Evolutionary conservation across 2,888 invertebrate species (phyloP).

Genomic region (Amblyjoppa proteus): DNA sequence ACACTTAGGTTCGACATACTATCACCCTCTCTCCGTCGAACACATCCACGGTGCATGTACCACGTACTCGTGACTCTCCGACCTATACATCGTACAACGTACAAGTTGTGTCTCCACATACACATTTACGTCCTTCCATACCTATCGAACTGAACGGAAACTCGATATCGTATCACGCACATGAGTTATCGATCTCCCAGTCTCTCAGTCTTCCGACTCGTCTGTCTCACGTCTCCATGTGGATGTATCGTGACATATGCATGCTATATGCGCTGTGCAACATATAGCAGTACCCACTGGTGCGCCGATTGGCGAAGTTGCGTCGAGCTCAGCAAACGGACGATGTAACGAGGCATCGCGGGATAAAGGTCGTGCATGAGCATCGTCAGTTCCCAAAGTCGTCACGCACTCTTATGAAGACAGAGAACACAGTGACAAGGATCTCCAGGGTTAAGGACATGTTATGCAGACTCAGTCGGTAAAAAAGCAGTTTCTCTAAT

Average conservation of each 20-base stretch:
- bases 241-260: conserved; percentile 22
- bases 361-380: conserved; percentile 20
- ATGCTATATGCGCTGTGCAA: too few relatives aligned
- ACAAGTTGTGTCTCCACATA: conserved; percentile 1
- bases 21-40: neutral
- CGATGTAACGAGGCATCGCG: conserved; percentile 62
- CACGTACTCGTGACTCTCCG: neutral
- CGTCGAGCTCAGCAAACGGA: conserved; percentile 57
- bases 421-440: neutral
- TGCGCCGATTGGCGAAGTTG: conserved; percentile 46
- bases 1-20: conserved; percentile 7
- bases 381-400: conserved; percentile 11
- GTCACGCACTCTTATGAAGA: neutral
- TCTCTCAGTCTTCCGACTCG: conserved; percentile 22
- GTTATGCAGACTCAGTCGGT: too few relatives aligned
- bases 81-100: neutral
- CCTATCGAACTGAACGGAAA: conserved; percentile 35
- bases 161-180: conserved; percentile 38
- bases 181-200: conserved; percentile 39
- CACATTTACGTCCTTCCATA: neutral
- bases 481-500: too few relatives aligned
- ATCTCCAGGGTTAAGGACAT: neutral
- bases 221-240: conserved; percentile 8
- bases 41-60: neutral
- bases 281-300: neutral